Base-by-base conservation (phyloP, 2,797 vertebrate genomes). In the Poliocrania exsul region DNA sequence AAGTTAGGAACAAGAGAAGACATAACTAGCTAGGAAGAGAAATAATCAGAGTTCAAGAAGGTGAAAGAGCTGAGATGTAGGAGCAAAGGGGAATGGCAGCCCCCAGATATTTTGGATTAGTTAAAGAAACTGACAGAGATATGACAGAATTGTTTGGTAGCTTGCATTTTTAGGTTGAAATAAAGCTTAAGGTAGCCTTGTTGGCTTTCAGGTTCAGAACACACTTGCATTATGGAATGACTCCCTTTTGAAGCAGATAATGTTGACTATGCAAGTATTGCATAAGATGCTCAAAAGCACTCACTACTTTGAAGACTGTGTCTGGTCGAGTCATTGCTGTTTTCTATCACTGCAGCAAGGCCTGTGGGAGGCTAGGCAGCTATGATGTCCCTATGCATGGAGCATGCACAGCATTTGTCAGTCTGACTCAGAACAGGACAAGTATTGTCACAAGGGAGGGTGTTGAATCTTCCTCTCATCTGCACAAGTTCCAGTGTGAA, bases 391-490 rank as follows among this genome's bases (percentile, higher is more conserved):
- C 31, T 15, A 3, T 42, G 53, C 2, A 2, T 12, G 9, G 13
- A 70, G 10, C 4, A 10, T 33, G 58, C 21, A 66, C 7, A 13
- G n/a, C 24, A 62, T 53, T 77, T 73, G 29, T 60, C 21, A 44
- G 31, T 67, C 46, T 95, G 84, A 92, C 57, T 95, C 92, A 91
- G 67, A 97, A 86, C 51, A 73, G 54, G 87, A 95, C 51, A 33
- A 80, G 16, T 5, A 1, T 40, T 78, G 31, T 82, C 80, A 84
- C 10, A 1, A 88, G 37, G 65, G 79, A 89, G 54, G 84, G 57
- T 66, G 58, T 40, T 66, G 69, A 38, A 81, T 62, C 53, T 60
- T 77, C 50, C 89, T 92, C 70, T 84, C 81, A 60, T 47, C 75
- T 50, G 29, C 57, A 69, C 26, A 82, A 81, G 33, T 40, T 44